Base-by-base conservation (phyloP, 2,888 invertebrate genomes). In the Stenotaenia linearis region DNA sequence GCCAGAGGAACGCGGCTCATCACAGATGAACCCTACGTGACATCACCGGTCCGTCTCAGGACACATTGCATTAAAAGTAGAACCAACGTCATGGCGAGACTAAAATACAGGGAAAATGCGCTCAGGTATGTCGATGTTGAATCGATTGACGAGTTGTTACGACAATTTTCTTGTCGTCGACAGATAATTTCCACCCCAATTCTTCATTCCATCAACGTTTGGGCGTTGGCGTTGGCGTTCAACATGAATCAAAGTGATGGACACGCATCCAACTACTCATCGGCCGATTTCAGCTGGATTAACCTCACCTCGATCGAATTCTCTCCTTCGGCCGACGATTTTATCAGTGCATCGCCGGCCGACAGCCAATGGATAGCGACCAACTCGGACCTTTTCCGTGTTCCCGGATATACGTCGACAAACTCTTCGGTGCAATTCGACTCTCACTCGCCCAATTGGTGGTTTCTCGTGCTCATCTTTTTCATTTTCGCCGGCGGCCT, bases 401-500 rank as follows among this genome's bases (percentile, higher is more conserved):
- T 18, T n/a, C 18, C 50, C n/a, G 50, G 50, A 50, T 50, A 50
- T 50, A 18, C 50, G 18, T 18, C 50, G n/a, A 50, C 50, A 18
- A 18, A 9, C 18, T 18, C 15, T 21, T 50, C 18, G 50, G 18
- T 21, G 50, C 50, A 18, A n/a, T 18, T 50, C 50, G 4, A n/a
- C 50, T 18, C 5, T 15, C 25, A 2, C 28, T n/a, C 21, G 74
- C n/a, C 30, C 85, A 93, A 93, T 84, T 95, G 94, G 94, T 91
- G 91, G 86, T 94, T 93, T 86, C 88, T 95, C 82, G 92, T 94
- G 87, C 92, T 95, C 84, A 90, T 93, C 83, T 89, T 94, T 84
- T 93, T 96, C 86, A 95, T 96, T 85, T 88, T 94, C 82, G 94
- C 94, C 30, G 96, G 96, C 30, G 94, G 94, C 30, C 87, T 96